Evolutionary conservation across 2,113 vertebrate genomes (phyloP).

Genomic region (Ciconia maguari): DNA sequence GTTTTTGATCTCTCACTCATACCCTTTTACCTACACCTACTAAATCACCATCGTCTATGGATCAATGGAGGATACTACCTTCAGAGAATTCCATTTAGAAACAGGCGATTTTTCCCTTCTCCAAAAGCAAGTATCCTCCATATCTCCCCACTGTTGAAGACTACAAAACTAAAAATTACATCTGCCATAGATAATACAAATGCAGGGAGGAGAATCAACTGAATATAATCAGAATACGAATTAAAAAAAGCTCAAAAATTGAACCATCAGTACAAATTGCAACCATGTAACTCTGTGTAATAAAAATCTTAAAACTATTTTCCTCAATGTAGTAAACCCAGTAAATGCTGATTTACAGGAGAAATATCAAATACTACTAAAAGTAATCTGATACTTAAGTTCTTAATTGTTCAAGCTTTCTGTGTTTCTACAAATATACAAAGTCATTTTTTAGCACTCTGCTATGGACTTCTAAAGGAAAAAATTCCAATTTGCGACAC

Average conservation of each 20-base stretch:
- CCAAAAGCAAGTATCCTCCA: conserved; percentile 77
- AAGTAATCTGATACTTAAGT: background rate
- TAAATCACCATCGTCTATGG: background rate
- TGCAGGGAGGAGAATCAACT: conserved; percentile 51
- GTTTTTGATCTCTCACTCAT: conserved; percentile 28
- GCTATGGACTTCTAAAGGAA: background rate
- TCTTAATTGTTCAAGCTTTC: background rate
- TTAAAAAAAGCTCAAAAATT: conserved; percentile 37
- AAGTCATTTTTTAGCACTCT: background rate
- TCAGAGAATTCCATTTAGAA: conserved; percentile 76
- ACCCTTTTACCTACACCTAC: conserved; percentile 46
- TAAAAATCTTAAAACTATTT: conserved; percentile 14
- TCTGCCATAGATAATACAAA: conserved; percentile 21
- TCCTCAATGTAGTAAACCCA: background rate
- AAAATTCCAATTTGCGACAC: background rate
- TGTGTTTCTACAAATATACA: background rate
- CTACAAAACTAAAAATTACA: conserved; percentile 43
- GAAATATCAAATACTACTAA: background rate
- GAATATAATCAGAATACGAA: conserved; percentile 16
- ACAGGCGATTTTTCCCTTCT: conserved; percentile 67
- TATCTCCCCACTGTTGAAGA: conserved; percentile 54
- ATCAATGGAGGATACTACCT: conserved; percentile 70
- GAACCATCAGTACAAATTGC: conserved; percentile 20
- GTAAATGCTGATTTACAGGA: background rate
- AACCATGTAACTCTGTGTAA: conserved; percentile 15